phyloP scores from a whole-genome alignment of 2,113 vertebrate genomes.

The Cyprinodon brontotheroides region DNA sequence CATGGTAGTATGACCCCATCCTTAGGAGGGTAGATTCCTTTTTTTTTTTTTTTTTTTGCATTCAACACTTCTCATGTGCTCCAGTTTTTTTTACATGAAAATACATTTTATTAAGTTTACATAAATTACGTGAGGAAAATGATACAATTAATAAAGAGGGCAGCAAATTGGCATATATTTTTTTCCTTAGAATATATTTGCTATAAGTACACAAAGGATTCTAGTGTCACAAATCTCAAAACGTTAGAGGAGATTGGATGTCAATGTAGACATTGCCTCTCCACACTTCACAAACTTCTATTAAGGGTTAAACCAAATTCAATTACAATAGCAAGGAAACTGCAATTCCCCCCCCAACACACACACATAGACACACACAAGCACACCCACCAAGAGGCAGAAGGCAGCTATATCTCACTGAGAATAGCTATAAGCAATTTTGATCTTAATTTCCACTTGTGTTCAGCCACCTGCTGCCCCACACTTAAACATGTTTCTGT shows the following conservation, averaged over 20 bases:
- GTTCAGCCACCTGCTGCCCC: constrained; percentile 41
- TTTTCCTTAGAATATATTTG: neutral
- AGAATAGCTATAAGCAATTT: neutral
- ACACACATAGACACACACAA: constrained; percentile 1
- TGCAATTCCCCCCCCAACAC: constrained; percentile 1
- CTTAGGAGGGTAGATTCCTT: too few relatives aligned
- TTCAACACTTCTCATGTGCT: neutral
- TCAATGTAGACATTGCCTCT: constrained; percentile 56
- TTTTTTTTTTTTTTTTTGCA: too few relatives aligned
- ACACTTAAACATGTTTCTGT: constrained; percentile 8
- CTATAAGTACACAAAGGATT: neutral
- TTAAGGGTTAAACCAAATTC: constrained; percentile 71
- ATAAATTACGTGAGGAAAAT: neutral
- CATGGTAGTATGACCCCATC: too few relatives aligned
- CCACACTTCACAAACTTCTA: constrained; percentile 73
- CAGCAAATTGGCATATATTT: neutral
- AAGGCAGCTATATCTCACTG: constrained; percentile 19
- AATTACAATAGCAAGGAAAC: constrained; percentile 59
- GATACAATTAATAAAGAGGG: neutral
- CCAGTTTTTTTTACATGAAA: neutral
- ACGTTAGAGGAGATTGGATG: constrained; percentile 67
- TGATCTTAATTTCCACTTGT: constrained; percentile 36
- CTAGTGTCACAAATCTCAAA: constrained; percentile 14
- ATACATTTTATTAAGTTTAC: too few relatives aligned
- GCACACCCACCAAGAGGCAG: constrained; percentile 23